Base-by-base conservation (phyloP, 2,113 vertebrate genomes). In the Dolichotis patagonum region DNA sequence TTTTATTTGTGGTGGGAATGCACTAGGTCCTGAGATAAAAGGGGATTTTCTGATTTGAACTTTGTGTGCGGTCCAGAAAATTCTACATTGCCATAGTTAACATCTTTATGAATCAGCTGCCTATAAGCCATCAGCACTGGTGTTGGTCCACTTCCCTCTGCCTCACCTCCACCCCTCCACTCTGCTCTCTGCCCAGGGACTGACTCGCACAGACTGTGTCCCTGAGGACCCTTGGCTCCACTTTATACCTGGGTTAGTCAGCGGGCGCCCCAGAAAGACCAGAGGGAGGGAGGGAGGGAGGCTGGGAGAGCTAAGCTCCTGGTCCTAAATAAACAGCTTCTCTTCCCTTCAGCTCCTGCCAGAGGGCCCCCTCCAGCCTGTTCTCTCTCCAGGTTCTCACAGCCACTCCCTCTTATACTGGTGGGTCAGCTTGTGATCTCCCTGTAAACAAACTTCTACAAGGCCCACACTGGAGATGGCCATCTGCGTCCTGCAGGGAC, bases 31-130 rank as follows among this genome's bases (percentile, higher is more conserved):
- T 86, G 67, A 75, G 63, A 82, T 7, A 49, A 30, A 83, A 88
- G 56, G 81, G 62, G 46, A 81, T 43, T 82, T 94, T 96, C 89
- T 46, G 38, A 65, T 71, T 60, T 91, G 52, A 94, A 52, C 38
- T 69, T 54, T 22, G 28, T 35, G 20, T 49, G 13, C 43, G 32
- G n/a, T 69, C 63, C 75, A 38, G 38, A n/a, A 85, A 94, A 77
- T 46, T 54, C 67, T n/a, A 32, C 46, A 65, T 1, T n/a, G 2
- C 24, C n/a, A 35, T 14, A 85, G 38, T 22, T 9, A 11, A 73
- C 71, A 52, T 43, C 26, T 71, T 69, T 81, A 38, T 49, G 46
- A 69, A 81, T 3, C 46, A 30, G 43, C 26, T 71, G 41, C 32
- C 78, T 69, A 11, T 2, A 32, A 32, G 0, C 35, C 43, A 11